Evolutionary conservation across 2,797 vertebrate species (phyloP).

Genomic region (Limosa lapponica): DNA sequence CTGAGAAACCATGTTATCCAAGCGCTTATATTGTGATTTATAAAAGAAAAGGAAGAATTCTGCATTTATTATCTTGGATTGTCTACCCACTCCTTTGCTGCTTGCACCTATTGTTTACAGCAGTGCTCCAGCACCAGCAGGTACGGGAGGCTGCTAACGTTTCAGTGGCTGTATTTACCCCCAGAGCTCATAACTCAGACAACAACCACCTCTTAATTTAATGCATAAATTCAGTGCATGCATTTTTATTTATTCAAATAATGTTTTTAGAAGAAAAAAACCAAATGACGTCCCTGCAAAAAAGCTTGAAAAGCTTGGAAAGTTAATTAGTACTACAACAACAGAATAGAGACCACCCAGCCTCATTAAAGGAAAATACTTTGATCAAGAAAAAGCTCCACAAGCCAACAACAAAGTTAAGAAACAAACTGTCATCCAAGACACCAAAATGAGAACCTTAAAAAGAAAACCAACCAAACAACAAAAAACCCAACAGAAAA

Average conservation of each 20-base stretch:
- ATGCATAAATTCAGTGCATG: neutral
- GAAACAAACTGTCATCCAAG: neutral
- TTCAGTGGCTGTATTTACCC: neutral
- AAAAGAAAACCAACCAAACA: neutral
- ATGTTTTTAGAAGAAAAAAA: neutral
- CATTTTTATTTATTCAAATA: neutral
- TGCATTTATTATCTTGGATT: constrained; percentile 44
- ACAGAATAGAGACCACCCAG: neutral
- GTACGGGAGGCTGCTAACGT: neutral
- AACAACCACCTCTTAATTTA: neutral
- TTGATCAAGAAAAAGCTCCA: neutral
- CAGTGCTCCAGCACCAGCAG: neutral
- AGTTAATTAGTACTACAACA: constrained; percentile 3
- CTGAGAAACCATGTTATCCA: constrained; percentile 75
- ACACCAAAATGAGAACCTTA: neutral
- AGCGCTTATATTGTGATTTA: constrained; percentile 73
- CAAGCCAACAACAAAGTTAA: neutral
- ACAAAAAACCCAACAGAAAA: neutral
- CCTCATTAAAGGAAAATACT: neutral
- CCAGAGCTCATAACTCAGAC: neutral
- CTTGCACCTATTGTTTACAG: constrained; percentile 25
- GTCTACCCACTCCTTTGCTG: constrained; percentile 32
- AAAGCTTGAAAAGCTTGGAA: neutral
- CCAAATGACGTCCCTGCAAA: neutral
- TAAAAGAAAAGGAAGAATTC: constrained; percentile 53